Base-by-base conservation (phyloP, 2,113 vertebrate species). In the Equus przewalskii region DNA sequence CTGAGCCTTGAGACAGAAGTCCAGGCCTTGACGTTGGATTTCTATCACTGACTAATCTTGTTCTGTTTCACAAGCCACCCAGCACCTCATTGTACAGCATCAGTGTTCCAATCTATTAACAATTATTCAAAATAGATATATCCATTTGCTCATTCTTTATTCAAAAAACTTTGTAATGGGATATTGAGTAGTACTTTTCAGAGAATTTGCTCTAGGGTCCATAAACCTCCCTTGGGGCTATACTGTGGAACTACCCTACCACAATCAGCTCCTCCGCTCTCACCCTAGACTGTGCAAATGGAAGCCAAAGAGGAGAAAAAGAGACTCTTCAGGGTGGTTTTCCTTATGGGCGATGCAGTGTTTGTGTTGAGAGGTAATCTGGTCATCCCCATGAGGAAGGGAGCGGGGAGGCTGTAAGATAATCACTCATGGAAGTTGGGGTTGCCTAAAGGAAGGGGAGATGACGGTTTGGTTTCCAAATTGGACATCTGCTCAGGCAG, bases 81-180 rank as follows among this genome's bases (percentile, higher is more conserved):
- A 18, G 6, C 21, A 49, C 36, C 49, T 91, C 41, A 78, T 6
- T 69, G 58, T 21, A 78, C 15, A 70, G 5, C 44, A 64, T 44
- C 15, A 44, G 51, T 46, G 44, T 67, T 83, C 18, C 36, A 2
- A 28, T 56, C 49, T 64, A 36, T 84, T 75, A 58, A 15, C 44
- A 51, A 49, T 46, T 41, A 41, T 91, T 92, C 82, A 83, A 79
- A 93, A 95, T 46, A 56, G 80, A 36, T 24, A 26, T 16, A 15
- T 65, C 22, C 1, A 12, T 26, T 62, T 24, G 3, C n/a, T 94
- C 9, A 10, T 60, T 82, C 56, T 51, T 72, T 91, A 36, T 65
- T 80, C 33, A 56, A 24, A 51, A 73, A 58, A 62, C 44, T 62
- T 94, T 33, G 21, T 76, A 7, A 26, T 58, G 15, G 49, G 9